These are phyloP conservation scores for Drosophila subobscura DNA, from an alignment of 1,140 invertebrate genomes.

Conservation along the genomic window DNA sequence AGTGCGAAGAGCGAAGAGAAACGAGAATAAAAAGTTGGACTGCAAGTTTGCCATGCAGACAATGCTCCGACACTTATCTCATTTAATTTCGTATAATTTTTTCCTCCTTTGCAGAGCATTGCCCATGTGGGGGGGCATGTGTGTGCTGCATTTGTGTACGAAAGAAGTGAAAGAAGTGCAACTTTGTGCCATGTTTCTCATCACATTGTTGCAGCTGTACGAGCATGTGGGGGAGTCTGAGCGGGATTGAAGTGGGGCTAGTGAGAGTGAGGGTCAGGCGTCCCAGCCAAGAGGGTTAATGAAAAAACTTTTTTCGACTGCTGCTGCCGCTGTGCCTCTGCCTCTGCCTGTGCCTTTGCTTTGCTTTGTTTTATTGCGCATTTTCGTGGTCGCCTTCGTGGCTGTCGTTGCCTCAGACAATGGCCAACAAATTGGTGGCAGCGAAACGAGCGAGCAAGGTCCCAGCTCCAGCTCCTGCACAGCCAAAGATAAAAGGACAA, in stretches of 20 bases:
- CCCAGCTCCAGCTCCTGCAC: slow-evolving; percentile 23
- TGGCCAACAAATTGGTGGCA: slow-evolving; percentile 52
- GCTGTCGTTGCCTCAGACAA: slow-evolving; percentile 40
- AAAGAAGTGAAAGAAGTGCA: slow-evolving; percentile 34
- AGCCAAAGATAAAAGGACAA: slow-evolving; percentile 38
- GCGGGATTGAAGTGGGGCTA: no score
- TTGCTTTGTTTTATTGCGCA: slow-evolving; percentile 48
- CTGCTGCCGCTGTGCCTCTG: not conserved
- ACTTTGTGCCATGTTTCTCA: slow-evolving; percentile 53
- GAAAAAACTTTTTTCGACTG: slow-evolving; percentile 55
- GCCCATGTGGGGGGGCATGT: slow-evolving; percentile 6
- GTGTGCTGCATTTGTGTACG: slow-evolving; percentile 40
- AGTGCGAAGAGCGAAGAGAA: slow-evolving; percentile 11
- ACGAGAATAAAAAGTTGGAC: slow-evolving; percentile 30
- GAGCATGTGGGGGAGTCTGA: not conserved
- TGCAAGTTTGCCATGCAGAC: slow-evolving; percentile 43
- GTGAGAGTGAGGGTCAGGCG: no score
- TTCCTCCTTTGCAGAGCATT: slow-evolving; percentile 12
- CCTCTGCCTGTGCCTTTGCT: not conserved
- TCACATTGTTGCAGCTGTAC: slow-evolving; percentile 53
- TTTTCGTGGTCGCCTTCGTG: slow-evolving; percentile 30
- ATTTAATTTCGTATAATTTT: slow-evolving; percentile 61
- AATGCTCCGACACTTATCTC: slow-evolving; percentile 63
- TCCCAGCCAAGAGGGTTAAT: slow-evolving; percentile 23
- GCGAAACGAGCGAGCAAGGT: not conserved